Base-by-base conservation (phyloP, 1,140 invertebrate genomes). In the Globodera rostochiensis region DNA sequence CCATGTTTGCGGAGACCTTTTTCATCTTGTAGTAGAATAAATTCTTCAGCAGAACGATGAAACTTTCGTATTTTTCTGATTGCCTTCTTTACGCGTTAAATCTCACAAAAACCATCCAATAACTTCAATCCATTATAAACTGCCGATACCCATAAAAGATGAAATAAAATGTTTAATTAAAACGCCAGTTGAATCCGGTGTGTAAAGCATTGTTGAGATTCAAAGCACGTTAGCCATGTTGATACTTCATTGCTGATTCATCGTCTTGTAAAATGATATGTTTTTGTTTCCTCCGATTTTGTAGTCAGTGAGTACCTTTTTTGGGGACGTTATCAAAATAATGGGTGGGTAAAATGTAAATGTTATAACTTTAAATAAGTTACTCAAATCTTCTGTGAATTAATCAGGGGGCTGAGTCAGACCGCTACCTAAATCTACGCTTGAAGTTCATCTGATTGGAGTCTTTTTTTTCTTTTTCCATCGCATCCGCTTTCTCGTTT, bases 101-200 rank as follows among this genome's bases (percentile, higher is more conserved):
- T 73, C 5, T 73, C 71, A 0, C 19, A 21, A 73, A 73, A 73
- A 36, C 71, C 71, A 7, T 50, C 50, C 8, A 73, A 73, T n/a
- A 73, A 50, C 36, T 73, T 73, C 21, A 73, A 36, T 3, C 71
- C 70, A 73, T 73, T 19, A 3, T n/a, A n/a, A n/a, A n/a, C n/a
- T n/a, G n/a, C 70, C 71, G n/a, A n/a, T n/a, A 73, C 53, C 6
- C 36, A 6, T 36, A n/a, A n/a, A 46, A 5, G n/a, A 73, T 73
- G 15, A 73, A 73, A 73, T 73, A 21, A 73, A 73, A 6, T 21
- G n/a, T 49, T 6, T 25, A 73, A n/a, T n/a, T n/a, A n/a, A n/a
- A n/a, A n/a, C n/a, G 53, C 71, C 21, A 73, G 9, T 73, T 73
- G 71, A 8, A 73, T 73, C 36, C 53, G 47, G 25, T 73, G 71